Evolutionary conservation across 2,797 vertebrate species (phyloP), one percentile per base, ranked within the genome.

Genomic region (Scolopax bukidnonensis): DNA sequence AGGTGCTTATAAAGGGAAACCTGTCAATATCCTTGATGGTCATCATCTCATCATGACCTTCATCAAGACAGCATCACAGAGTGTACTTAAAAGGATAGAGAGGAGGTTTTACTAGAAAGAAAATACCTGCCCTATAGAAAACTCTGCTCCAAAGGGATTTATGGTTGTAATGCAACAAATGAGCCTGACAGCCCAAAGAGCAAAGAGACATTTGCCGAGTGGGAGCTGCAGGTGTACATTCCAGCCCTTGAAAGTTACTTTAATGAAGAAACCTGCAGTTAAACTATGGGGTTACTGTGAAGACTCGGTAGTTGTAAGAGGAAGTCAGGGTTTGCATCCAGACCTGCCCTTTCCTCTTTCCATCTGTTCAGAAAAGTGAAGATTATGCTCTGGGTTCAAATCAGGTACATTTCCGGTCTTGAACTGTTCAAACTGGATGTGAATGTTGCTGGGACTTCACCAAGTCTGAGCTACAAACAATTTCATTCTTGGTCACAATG

Each of bases 1-100:
- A 98, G 98, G 97, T 99, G 98, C 87, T 99, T 98, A 90, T 97
- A 98, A 70, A 98, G 97, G 9, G 98, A 99, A 98, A 98, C 97
- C 98, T 97, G 81, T 98, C 98, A 56, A 98, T 99, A 92, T 98
- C 98, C 93, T 98, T 99, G 59, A 98, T 98, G 38, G 98, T 98
- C 89, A 98, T 98, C 97, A 98, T 98, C 96, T 99, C 98, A 40
- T 98, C 76, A 0, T 98, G 98, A 96, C 98, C 97, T 91, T 99
- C 98, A 73, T 99, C 98, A 87, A 99, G 90, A 98, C 97, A 87
- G 98, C 98, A 64, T 98, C 96, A 87, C 98, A 98, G 60, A 99
- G 68, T 91, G 98, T 92, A 77, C 98, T 98, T 98, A 94, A 4
- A 74, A 91, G 50, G 36, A 81, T 8, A 74, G 57, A 84, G 33